phyloP scores from a whole-genome alignment of 2,888 invertebrate species.

The Patella ulyssiponensis region DNA sequence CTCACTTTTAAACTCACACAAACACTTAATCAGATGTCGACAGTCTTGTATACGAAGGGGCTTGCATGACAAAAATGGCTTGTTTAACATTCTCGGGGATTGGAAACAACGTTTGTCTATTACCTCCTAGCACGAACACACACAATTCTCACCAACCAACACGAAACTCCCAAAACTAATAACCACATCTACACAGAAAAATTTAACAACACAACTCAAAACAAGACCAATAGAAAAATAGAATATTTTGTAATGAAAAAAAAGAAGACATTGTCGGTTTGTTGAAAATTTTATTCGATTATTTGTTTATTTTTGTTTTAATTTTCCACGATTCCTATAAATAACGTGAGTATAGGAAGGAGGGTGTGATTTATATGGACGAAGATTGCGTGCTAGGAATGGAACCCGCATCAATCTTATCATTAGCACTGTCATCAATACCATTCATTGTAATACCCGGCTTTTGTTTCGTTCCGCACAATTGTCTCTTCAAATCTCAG shows the following conservation, averaged over 20 bases:
- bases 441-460: neutral
- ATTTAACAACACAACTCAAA: too few relatives aligned
- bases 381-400: neutral
- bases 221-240: too few relatives aligned
- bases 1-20: slow-evolving; percentile 14
- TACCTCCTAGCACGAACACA: neutral
- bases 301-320: too few relatives aligned
- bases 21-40: slow-evolving; percentile 16
- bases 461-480: slow-evolving; percentile 9
- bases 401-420: neutral
- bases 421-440: slow-evolving; percentile 6
- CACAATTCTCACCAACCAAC: neutral
- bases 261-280: too few relatives aligned
- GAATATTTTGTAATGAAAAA: too few relatives aligned
- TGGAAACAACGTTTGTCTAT: slow-evolving; percentile 14
- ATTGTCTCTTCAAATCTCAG: slow-evolving; percentile 6
- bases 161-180: too few relatives aligned
- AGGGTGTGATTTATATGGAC: slow-evolving; percentile 2
- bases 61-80: slow-evolving; percentile 10
- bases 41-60: slow-evolving; percentile 1
- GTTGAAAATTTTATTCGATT: too few relatives aligned
- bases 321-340: neutral
- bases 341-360: neutral
- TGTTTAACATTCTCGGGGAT: slow-evolving; percentile 7
- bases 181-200: too few relatives aligned